Percentiles rank a stretch among this genome's conserved stretches.
Conservation (phyloP, 2,113 vertebrate genomes). For the Candoia aspera region DNA sequence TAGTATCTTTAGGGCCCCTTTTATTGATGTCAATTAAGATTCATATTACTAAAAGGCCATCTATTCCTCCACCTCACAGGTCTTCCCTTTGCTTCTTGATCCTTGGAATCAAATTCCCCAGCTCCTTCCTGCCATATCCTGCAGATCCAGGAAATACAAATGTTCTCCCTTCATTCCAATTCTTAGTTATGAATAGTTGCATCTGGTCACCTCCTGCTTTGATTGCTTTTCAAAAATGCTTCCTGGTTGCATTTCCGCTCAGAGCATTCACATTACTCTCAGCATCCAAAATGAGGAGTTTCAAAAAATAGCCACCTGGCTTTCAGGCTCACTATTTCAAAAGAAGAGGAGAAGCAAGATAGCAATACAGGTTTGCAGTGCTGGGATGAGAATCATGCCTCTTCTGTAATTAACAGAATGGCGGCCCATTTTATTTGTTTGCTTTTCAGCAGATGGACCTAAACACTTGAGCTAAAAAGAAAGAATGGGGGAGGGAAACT, state of each 20-base stretch:
- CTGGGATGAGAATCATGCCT: neutral
- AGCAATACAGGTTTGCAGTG: neutral
- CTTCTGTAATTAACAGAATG: conserved; percentile 57
- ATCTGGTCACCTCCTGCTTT: conserved; percentile 11
- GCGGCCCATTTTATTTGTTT: conserved; percentile 43
- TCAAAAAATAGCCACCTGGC: conserved; percentile 44
- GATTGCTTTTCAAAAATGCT: neutral
- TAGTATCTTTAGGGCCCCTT: neutral
- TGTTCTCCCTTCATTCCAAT: conserved; percentile 36
- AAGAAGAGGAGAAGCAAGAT: conserved; percentile 19
- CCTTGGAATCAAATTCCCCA: conserved; percentile 22
- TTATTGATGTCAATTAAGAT: neutral
- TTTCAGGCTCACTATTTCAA: conserved; percentile 29
- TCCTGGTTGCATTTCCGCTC: conserved; percentile 28
- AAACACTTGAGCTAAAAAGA: conserved; percentile 49
- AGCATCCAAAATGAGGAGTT: conserved; percentile 37
- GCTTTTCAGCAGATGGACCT: conserved; percentile 56
- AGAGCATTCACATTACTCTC: conserved; percentile 38
- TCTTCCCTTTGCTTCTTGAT: neutral
- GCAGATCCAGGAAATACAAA: conserved; percentile 7
- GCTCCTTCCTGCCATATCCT: conserved; percentile 20
- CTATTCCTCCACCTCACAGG: neutral
- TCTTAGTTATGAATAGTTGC: conserved; percentile 51
- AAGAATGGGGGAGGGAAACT: conserved; percentile 52
- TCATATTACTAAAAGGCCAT: conserved; percentile 14